Conservation (phyloP, 1,140 invertebrate genomes). For the Ylistrum balloti region DNA sequence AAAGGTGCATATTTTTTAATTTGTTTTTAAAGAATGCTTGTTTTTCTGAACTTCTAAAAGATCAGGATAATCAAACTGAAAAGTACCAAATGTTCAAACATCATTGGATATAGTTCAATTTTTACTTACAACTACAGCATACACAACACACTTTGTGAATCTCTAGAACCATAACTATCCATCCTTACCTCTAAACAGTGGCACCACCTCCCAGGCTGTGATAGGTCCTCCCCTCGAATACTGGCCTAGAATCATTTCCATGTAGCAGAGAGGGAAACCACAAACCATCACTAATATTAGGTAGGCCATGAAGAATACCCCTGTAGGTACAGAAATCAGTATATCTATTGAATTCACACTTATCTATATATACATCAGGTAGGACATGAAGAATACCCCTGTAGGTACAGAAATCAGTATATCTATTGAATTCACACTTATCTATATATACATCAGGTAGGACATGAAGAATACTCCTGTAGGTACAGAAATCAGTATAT, state of each 20-base stretch:
- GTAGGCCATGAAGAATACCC: constrained; percentile 68
- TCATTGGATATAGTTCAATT: too few relatives aligned
- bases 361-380: background rate
- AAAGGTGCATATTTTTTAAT: too few relatives aligned
- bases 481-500: too few relatives aligned
- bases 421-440: too few relatives aligned
- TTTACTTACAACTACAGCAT: too few relatives aligned
- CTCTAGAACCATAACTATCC: too few relatives aligned
- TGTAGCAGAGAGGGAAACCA: constrained; percentile 83
- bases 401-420: background rate
- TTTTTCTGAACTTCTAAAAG: too few relatives aligned
- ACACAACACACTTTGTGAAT: too few relatives aligned
- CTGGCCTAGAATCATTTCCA: constrained; percentile 82
- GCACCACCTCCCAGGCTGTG: constrained; percentile 68
- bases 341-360: too few relatives aligned
- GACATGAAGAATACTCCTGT: background rate
- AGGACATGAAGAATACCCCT: background rate
- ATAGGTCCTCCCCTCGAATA: constrained; percentile 77
- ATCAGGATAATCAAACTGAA: too few relatives aligned
- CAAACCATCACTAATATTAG: constrained; percentile 61
- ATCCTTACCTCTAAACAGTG: constrained; percentile 67
- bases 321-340: constrained; percentile 51
- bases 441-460: background rate
- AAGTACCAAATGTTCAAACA: too few relatives aligned
- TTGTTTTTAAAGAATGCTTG: too few relatives aligned